Percentiles rank a stretch among this genome's conserved stretches.
These are phyloP conservation scores for Morone saxatilis DNA, from an alignment of 2,113 vertebrate species.

Conservation along the genomic window DNA sequence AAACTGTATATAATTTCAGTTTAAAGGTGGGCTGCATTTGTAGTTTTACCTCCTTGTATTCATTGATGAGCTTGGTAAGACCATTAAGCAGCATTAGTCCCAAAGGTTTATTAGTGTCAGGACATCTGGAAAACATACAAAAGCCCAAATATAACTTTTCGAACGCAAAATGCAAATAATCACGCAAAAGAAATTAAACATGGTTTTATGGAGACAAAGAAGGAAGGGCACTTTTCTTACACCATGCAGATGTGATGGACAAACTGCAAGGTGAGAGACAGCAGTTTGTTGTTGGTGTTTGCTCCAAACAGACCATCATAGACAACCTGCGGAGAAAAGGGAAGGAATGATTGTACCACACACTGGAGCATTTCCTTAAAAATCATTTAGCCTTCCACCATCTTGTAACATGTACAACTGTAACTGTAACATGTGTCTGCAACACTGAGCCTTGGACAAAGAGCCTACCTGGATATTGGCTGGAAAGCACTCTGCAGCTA, in stretches of 20 bases:
- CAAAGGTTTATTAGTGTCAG: constrained; percentile 96
- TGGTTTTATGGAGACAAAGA: background rate
- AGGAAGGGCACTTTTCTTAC: constrained; percentile 86
- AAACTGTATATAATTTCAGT: background rate
- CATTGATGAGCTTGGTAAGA: constrained; percentile 98
- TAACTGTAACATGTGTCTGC: background rate
- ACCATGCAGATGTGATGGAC: constrained; percentile 97
- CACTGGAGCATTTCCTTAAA: background rate
- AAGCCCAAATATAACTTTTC: background rate
- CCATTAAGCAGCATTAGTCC: constrained; percentile 99
- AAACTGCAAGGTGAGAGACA: constrained; percentile 95
- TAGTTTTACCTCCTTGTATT: constrained; percentile 95
- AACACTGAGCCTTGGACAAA: background rate
- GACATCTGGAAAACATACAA: constrained; percentile 86
- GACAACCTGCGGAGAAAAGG: constrained; percentile 88
- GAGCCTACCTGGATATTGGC: constrained; percentile 94
- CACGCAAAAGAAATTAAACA: background rate
- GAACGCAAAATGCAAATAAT: background rate
- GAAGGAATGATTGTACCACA: constrained; percentile 1
- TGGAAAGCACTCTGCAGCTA: constrained; percentile 96
- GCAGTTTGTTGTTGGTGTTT: constrained; percentile 96
- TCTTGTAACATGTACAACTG: too few relatives aligned
- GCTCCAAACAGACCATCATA: constrained; percentile 98
- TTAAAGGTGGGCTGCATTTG: background rate
- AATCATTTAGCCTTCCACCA: background rate